phyloP scores from a whole-genome alignment of 1,140 invertebrate genomes.

The Stegodyphus dumicola region DNA sequence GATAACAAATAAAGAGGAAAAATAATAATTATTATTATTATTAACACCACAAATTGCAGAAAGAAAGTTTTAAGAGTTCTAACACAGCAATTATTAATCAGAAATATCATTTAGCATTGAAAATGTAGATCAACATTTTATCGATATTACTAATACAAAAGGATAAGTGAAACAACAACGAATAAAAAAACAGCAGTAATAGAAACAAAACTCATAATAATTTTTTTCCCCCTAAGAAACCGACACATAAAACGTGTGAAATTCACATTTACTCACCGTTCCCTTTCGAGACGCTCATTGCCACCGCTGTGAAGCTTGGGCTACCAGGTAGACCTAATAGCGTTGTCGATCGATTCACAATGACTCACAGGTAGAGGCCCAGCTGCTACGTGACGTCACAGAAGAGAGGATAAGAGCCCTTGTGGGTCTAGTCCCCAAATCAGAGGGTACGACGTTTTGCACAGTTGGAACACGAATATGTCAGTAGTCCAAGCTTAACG shows the following conservation, averaged over 20 bases:
- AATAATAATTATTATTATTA: too few species aligned
- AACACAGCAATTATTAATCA: too few species aligned
- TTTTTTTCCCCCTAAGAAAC: background rate
- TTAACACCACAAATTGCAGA: too few species aligned
- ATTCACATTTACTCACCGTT: slow-evolving; percentile 28
- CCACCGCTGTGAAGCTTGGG: background rate
- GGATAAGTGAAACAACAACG: background rate
- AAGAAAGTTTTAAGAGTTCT: too few species aligned
- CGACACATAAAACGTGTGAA: background rate
- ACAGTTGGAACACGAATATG: too few species aligned
- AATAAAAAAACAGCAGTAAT: background rate
- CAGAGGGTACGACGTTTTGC: background rate
- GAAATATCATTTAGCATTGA: too few species aligned
- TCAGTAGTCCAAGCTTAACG: too few species aligned
- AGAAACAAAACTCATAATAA: too few species aligned
- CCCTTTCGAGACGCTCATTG: slow-evolving; percentile 16
- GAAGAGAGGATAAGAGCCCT: background rate
- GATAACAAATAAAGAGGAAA: too few species aligned
- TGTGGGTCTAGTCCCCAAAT: background rate
- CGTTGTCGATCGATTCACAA: slow-evolving; percentile 32
- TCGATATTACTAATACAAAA: background rate
- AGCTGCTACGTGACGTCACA: slow-evolving; percentile 55
- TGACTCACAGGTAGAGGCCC: slow-evolving; percentile 54
- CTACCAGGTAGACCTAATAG: slow-evolving; percentile 35
- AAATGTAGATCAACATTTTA: background rate